These are phyloP conservation scores for Anabas testudineus DNA, from an alignment of 2,797 vertebrate genomes.

Conservation along the genomic window DNA sequence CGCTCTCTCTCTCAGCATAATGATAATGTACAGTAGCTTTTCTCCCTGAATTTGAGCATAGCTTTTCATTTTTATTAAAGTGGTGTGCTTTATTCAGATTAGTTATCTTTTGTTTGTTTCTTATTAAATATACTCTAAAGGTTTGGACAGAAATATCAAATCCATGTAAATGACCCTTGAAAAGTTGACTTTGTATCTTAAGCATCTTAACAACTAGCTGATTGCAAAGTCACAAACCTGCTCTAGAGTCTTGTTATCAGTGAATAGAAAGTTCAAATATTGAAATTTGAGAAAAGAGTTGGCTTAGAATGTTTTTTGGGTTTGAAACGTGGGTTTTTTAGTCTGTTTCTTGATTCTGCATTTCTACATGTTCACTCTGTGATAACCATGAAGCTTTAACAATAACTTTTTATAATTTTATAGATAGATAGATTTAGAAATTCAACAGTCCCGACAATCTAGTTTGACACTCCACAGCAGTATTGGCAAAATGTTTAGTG, in stretches of 20 bases:
- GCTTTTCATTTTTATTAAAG: not conserved
- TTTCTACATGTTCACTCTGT: not conserved
- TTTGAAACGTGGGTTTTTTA: too few species aligned
- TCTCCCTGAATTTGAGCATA: not conserved
- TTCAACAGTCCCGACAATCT: too few species aligned
- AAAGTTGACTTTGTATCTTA: too few species aligned
- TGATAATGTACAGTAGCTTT: slow-evolving; percentile 41
- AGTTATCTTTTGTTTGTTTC: not conserved
- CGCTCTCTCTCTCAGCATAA: slow-evolving; percentile 45
- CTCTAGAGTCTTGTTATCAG: slow-evolving; percentile 28
- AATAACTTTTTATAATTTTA: too few species aligned
- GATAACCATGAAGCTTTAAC: not conserved
- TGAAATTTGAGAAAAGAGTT: slow-evolving; percentile 15
- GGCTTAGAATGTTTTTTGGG: too few species aligned
- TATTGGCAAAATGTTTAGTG: too few species aligned
- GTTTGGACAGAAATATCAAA: too few species aligned
- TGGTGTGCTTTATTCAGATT: not conserved
- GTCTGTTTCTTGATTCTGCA: too few species aligned
- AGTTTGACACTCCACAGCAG: too few species aligned
- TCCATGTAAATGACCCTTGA: too few species aligned
- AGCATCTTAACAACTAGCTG: too few species aligned
- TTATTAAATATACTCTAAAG: not conserved
- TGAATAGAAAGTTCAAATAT: slow-evolving; percentile 19
- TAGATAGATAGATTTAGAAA: too few species aligned
- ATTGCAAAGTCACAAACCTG: slow-evolving; percentile 16